Evolutionary conservation across 2,113 vertebrate species (phyloP).

Genomic region (Charadrius vociferus): DNA sequence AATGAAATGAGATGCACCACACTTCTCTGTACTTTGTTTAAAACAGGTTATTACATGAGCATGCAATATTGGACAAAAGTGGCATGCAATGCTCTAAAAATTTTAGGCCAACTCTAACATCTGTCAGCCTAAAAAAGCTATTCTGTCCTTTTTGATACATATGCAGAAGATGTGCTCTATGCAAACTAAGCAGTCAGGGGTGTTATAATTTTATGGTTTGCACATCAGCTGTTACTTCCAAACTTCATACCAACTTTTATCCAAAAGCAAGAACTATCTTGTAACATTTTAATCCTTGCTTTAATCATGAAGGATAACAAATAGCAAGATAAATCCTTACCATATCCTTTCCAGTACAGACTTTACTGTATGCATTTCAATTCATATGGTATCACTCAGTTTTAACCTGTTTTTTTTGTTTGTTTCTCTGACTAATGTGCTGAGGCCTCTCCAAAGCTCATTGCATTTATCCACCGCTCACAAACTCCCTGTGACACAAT

Average conservation of each 20-base stretch:
- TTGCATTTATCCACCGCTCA: not conserved
- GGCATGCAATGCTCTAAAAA: not conserved
- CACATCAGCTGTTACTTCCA: not conserved
- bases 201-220: not conserved
- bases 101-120: not conserved
- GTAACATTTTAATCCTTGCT: not conserved
- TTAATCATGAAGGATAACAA: not conserved
- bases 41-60: not conserved
- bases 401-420: not conserved
- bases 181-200: not conserved
- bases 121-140: not conserved
- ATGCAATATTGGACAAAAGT: not conserved
- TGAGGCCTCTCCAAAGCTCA: not conserved
- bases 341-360: not conserved
- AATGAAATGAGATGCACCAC: not conserved
- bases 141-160: not conserved
- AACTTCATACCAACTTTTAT: not conserved
- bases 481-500: not conserved
- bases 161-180: not conserved
- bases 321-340: not conserved
- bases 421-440: not conserved
- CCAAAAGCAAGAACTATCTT: not conserved
- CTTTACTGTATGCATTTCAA: not conserved
- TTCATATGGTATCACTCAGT: not conserved
- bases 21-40: not conserved